phyloP scores from a whole-genome alignment of 2,797 vertebrate genomes.

The Helarctos malayanus region DNA sequence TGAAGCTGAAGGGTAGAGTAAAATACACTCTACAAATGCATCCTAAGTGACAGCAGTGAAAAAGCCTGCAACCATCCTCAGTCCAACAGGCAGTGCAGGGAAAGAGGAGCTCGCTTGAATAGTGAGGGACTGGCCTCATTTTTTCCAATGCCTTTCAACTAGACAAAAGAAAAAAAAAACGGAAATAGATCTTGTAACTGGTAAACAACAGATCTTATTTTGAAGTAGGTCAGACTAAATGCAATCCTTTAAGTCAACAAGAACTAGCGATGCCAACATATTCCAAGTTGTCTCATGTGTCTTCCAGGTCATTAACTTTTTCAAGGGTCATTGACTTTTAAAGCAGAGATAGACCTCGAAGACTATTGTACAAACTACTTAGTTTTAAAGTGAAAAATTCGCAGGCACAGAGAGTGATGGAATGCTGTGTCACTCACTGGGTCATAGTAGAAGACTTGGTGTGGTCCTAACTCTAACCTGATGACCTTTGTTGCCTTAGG shows the following conservation, averaged over 20 bases:
- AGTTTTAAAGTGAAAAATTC: slow-evolving; percentile 23
- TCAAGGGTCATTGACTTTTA: slow-evolving; percentile 61
- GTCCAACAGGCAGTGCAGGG: background rate
- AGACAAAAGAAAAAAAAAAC: slow-evolving; percentile 32
- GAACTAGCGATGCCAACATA: background rate
- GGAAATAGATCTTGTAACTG: slow-evolving; percentile 60
- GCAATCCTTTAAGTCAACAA: slow-evolving; percentile 57
- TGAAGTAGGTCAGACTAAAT: slow-evolving; percentile 25
- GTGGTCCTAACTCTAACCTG: background rate
- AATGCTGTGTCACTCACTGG: background rate
- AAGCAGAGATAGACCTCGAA: slow-evolving; percentile 39
- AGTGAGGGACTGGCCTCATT: background rate
- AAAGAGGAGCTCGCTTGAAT: slow-evolving; percentile 26
- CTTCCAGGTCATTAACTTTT: slow-evolving; percentile 57
- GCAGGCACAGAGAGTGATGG: background rate
- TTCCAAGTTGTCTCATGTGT: background rate
- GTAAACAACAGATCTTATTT: slow-evolving; percentile 59
- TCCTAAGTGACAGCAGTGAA: background rate
- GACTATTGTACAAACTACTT: background rate
- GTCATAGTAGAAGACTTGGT: background rate
- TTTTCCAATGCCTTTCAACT: slow-evolving; percentile 36
- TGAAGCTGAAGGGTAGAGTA: background rate
- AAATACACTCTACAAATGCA: background rate
- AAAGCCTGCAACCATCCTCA: background rate
- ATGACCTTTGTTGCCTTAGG: background rate